Conservation (phyloP, 2,113 vertebrate genomes). For the Crotalus tigris region DNA sequence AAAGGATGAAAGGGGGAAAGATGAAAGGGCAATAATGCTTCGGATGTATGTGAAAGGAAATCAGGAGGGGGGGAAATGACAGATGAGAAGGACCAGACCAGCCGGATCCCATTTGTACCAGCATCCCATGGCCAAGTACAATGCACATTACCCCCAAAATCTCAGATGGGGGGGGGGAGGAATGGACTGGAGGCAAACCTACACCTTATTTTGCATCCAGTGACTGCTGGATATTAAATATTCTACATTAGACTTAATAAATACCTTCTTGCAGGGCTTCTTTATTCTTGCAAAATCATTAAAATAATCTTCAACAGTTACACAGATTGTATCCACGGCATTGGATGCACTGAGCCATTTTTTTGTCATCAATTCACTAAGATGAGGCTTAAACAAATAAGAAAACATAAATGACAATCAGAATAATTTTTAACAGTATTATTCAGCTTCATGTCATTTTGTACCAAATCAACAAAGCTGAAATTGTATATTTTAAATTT, state of each 20-base stretch:
- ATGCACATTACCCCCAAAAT: no score
- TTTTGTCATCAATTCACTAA: slow-evolving; percentile 89
- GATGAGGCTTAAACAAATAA: slow-evolving; percentile 78
- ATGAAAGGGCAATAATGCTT: no score
- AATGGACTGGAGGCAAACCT: no score
- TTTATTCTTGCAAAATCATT: slow-evolving; percentile 97
- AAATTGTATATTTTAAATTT: not conserved
- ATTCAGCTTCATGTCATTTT: not conserved
- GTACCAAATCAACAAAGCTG: not conserved
- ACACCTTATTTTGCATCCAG: no score
- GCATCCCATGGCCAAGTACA: no score
- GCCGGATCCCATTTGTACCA: no score
- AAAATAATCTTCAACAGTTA: slow-evolving; percentile 97
- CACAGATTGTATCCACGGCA: slow-evolving; percentile 94
- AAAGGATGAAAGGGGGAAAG: no score
- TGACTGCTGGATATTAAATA: not conserved
- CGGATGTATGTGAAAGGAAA: no score
- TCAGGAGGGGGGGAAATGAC: no score
- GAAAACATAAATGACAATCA: slow-evolving; percentile 31
- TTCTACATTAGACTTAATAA: not conserved
- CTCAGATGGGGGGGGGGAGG: no score
- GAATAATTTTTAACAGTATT: not conserved
- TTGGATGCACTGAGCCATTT: slow-evolving; percentile 92
- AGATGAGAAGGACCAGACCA: no score
- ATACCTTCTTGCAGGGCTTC: slow-evolving; percentile 91